Evolutionary conservation across 2,888 invertebrate species (phyloP).

Genomic region (Mythimna pallens): DNA sequence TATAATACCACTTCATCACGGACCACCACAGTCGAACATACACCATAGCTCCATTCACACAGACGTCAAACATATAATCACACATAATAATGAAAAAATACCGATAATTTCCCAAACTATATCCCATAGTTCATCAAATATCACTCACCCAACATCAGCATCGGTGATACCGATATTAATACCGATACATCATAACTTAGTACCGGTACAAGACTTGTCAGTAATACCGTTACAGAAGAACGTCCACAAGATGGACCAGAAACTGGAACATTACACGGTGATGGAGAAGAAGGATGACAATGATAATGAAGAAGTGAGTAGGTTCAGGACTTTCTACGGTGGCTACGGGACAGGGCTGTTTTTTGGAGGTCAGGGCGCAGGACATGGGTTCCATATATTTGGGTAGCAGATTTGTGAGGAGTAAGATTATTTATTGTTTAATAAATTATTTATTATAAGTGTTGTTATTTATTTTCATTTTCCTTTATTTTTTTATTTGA

Average conservation of each 20-base stretch:
- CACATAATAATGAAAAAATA: conserved; percentile 70
- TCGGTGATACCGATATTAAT: conserved; percentile 72
- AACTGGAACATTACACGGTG: conserved; percentile 68
- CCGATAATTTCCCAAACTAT: conserved; percentile 74
- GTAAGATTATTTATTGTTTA: conserved; percentile 48
- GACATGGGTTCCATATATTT: conserved; percentile 84
- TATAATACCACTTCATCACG: conserved; percentile 71
- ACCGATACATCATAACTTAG: conserved; percentile 76
- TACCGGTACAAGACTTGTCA: conserved; percentile 81
- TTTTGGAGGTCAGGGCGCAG: conserved; percentile 85
- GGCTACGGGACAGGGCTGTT: conserved; percentile 83
- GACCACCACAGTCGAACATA: conserved; percentile 72
- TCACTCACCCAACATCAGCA: conserved; percentile 71
- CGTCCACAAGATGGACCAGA: conserved; percentile 65
- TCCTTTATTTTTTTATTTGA: background rate
- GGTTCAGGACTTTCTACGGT: conserved; percentile 81
- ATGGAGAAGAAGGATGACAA: conserved; percentile 72
- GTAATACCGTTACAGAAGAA: conserved; percentile 82
- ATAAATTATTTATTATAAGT: conserved; percentile 50
- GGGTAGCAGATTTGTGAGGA: conserved; percentile 66
- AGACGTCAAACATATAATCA: conserved; percentile 68
- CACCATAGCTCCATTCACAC: conserved; percentile 73
- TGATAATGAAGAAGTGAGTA: conserved; percentile 74
- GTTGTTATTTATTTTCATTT: conserved; percentile 7
- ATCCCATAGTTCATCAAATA: conserved; percentile 71